These are phyloP conservation scores for Mycalesis mineus DNA, from an alignment of 2,888 invertebrate species.

Conservation along the genomic window DNA sequence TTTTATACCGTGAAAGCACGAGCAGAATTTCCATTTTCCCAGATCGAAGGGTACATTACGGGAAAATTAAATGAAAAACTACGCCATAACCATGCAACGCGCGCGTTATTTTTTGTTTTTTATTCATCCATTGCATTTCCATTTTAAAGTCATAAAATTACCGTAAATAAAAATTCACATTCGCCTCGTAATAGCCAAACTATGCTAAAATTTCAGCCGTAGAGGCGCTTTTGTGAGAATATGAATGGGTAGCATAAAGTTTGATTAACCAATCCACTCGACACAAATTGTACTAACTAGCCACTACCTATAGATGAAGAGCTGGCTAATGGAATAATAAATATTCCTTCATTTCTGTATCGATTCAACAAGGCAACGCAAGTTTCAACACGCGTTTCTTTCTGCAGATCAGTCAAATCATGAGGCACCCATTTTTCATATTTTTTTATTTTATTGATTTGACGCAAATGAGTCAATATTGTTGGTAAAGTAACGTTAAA, in stretches of 20 bases:
- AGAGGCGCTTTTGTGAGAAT: conserved; percentile 22
- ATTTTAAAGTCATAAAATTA: conserved; percentile 18
- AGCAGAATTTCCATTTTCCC: not conserved
- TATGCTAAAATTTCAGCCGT: conserved; percentile 19
- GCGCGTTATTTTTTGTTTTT: not conserved
- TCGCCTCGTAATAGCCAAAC: conserved; percentile 15
- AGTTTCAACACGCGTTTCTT: too few species aligned
- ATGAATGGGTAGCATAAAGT: conserved; percentile 26
- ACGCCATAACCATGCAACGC: not conserved
- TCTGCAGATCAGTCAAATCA: too few species aligned
- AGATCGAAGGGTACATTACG: not conserved
- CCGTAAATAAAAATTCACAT: conserved; percentile 17
- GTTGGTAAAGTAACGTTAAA: too few species aligned
- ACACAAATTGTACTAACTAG: conserved; percentile 18
- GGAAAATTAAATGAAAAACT: not conserved
- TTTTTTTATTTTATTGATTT: too few species aligned
- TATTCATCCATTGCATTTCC: conserved; percentile 3
- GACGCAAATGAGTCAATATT: too few species aligned
- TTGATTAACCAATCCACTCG: conserved; percentile 28
- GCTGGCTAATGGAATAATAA: not conserved
- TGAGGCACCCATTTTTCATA: too few species aligned
- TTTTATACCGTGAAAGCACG: not conserved
- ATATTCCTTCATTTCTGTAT: too few species aligned
- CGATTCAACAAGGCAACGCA: too few species aligned
- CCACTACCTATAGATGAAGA: conserved; percentile 1